A percentile compares a stretch with the other conserved stretches of the same genome.
Conservation (phyloP, 2,113 vertebrate genomes). For the Baryphthengus martii region DNA sequence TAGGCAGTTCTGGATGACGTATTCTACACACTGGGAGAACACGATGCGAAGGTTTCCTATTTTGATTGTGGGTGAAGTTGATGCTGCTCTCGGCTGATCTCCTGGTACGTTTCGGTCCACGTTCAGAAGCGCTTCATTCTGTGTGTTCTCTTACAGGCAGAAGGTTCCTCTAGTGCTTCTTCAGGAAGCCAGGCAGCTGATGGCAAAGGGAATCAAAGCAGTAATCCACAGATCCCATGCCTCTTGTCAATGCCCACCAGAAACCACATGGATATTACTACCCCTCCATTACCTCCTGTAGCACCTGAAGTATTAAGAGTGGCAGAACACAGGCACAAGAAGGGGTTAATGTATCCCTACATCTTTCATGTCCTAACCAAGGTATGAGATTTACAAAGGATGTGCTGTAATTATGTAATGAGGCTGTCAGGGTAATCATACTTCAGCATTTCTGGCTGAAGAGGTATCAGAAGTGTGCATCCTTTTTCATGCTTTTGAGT, state of each 20-base stretch:
- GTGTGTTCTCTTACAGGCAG: conserved; percentile 72
- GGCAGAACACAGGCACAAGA: conserved; percentile 93
- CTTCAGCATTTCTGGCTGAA: background rate
- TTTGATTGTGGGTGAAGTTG: background rate
- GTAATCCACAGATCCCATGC: conserved; percentile 87
- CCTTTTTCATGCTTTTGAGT: background rate
- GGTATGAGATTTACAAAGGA: conserved; percentile 66
- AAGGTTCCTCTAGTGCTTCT: conserved; percentile 80
- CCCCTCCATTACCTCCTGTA: conserved; percentile 88
- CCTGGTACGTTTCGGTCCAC: background rate
- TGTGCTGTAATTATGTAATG: background rate
- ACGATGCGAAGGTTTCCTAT: background rate
- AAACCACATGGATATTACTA: conserved; percentile 97
- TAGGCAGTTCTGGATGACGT: background rate
- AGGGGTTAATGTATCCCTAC: conserved; percentile 96
- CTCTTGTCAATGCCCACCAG: conserved; percentile 95
- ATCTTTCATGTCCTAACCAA: conserved; percentile 94
- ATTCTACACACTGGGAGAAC: background rate
- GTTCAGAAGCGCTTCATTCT: background rate
- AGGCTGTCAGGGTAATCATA: background rate
- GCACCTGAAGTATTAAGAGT: conserved; percentile 94
- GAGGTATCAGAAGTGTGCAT: background rate
- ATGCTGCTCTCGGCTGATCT: background rate
- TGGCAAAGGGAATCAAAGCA: conserved; percentile 76
- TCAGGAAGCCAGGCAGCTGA: conserved; percentile 78